Conservation (phyloP, 1,140 invertebrate species). For the Diabrotica undecimpunctata region DNA sequence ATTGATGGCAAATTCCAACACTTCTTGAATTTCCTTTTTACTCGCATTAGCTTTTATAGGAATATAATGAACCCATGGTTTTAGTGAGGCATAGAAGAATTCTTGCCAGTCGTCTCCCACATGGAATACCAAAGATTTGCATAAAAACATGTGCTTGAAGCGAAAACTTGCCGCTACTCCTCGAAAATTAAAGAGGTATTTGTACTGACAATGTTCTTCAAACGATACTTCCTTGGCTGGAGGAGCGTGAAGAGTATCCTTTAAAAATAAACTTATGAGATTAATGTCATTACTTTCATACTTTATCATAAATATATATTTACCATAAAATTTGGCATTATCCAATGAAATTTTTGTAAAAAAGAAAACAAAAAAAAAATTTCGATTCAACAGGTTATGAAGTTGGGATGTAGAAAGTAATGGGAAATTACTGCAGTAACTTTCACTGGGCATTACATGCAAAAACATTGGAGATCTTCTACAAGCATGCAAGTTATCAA, state of each 20-base stretch:
- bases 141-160: constrained; percentile 94
- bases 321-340: too few species aligned
- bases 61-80: constrained; percentile 95
- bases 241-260: constrained; percentile 80
- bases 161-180: constrained; percentile 96
- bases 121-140: constrained; percentile 92
- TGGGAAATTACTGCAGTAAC: too few species aligned
- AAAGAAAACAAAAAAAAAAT: too few species aligned
- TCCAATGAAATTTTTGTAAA: too few species aligned
- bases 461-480: too few species aligned
- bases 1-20: constrained; percentile 73
- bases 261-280: constrained; percentile 34
- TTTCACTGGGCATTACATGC: too few species aligned
- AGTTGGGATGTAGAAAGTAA: too few species aligned
- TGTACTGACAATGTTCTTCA: constrained; percentile 90
- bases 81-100: constrained; percentile 89
- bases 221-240: constrained; percentile 85
- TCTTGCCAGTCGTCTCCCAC: constrained; percentile 93
- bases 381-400: too few species aligned
- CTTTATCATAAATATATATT: too few species aligned
- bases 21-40: constrained; percentile 62
- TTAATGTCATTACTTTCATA: not conserved
- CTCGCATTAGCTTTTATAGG: constrained; percentile 72
- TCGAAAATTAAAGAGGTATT: constrained; percentile 94
- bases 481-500: too few species aligned